A percentile compares a stretch with the other conserved stretches of the same genome.
These are phyloP conservation scores for Brachypterus glaber DNA, from an alignment of 2,888 invertebrate genomes.

Conservation along the genomic window DNA sequence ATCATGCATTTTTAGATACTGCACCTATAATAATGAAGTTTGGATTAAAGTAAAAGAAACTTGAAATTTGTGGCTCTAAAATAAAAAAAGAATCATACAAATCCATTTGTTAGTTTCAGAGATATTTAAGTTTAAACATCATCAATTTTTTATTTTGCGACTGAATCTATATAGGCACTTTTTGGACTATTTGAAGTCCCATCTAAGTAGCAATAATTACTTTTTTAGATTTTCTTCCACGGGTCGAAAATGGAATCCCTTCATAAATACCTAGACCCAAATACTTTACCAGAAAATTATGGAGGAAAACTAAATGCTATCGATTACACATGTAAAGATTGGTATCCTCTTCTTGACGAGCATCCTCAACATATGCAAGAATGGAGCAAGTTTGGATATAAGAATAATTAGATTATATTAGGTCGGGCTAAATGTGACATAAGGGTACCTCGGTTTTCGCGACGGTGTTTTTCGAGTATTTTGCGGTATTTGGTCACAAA, in stretches of 20 bases:
- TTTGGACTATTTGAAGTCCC: constrained; percentile 16
- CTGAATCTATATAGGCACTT: too few species aligned
- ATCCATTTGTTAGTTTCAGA: too few species aligned
- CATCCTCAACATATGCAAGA: constrained; percentile 56
- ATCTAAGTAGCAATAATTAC: constrained; percentile 22
- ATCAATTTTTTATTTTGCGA: too few species aligned
- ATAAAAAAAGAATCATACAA: too few species aligned
- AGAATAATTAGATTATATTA: constrained; percentile 40
- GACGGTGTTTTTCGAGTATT: too few species aligned
- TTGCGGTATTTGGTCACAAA: too few species aligned
- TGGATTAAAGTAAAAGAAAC: not conserved
- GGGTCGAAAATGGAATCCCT: constrained; percentile 67
- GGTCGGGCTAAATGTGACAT: too few species aligned
- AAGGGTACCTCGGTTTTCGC: too few species aligned
- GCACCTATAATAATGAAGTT: too few species aligned
- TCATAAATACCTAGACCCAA: constrained; percentile 60
- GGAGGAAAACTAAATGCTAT: constrained; percentile 65
- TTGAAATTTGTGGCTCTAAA: too few species aligned
- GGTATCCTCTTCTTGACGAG: constrained; percentile 61
- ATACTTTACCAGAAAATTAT: constrained; percentile 65
- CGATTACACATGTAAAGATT: constrained; percentile 66
- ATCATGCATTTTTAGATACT: too few species aligned
- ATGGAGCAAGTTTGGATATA: constrained; percentile 60
- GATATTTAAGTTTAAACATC: too few species aligned
- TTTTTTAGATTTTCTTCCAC: constrained; percentile 69